These are phyloP conservation scores for Drymonia ruficornis DNA, from an alignment of 2,888 invertebrate genomes.

Conservation along the genomic window DNA sequence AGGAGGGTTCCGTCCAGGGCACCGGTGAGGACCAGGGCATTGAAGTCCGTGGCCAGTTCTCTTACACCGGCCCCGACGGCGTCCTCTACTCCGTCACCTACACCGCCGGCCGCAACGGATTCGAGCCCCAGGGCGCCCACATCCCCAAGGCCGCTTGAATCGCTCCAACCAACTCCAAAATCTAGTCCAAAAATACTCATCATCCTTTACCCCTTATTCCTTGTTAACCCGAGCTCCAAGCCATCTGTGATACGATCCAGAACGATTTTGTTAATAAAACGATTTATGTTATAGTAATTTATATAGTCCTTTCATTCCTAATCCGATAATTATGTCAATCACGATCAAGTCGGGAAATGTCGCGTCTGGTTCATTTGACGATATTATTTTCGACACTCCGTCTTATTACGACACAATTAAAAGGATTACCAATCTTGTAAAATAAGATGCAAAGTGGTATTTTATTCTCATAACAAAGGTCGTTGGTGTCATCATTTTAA, in stretches of 20 bases:
- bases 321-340: neutral
- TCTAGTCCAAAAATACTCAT: slow-evolving; percentile 74
- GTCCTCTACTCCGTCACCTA: slow-evolving; percentile 74
- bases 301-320: slow-evolving; percentile 30
- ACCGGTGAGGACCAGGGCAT: slow-evolving; percentile 61
- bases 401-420: slow-evolving; percentile 8
- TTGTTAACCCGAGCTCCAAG: slow-evolving; percentile 58
- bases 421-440: slow-evolving; percentile 11
- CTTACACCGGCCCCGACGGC: slow-evolving; percentile 74
- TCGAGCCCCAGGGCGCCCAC: slow-evolving; percentile 73
- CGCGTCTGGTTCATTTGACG: neutral
- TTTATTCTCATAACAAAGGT: slow-evolving; percentile 11
- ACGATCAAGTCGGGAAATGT: too few relatives aligned
- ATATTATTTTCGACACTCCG: neutral
- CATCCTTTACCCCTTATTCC: slow-evolving; percentile 26
- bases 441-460: slow-evolving; percentile 13
- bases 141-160: slow-evolving; percentile 53
- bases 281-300: slow-evolving; percentile 57
- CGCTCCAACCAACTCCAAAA: slow-evolving; percentile 25
- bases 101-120: slow-evolving; percentile 82
- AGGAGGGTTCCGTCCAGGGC: slow-evolving; percentile 51
- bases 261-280: slow-evolving; percentile 63
- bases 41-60: slow-evolving; percentile 58
- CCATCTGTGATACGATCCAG: slow-evolving; percentile 78
- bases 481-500: slow-evolving; percentile 9